Base-by-base conservation (phyloP, 1,140 invertebrate genomes). In the Cotesia typhae region DNA sequence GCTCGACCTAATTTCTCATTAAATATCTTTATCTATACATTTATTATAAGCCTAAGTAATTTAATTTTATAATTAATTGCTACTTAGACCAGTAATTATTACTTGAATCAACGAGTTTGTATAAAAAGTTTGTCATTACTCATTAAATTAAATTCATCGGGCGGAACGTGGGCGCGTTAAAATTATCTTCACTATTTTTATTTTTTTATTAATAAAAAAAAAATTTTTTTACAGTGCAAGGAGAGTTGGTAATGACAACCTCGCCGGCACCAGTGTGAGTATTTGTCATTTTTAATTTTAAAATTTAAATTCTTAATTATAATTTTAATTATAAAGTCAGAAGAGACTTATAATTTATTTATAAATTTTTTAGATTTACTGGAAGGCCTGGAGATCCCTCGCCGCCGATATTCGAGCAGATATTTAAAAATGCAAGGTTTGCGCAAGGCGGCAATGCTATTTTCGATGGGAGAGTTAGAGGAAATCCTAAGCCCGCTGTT, bases 401-500 rank as follows among this genome's bases (percentile, higher is more conserved):
- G 76, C 95, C 96, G 63, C 95, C 96, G 71, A 93, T 96, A 72
- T 98, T 97, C 85, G 95, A 96, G 82, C 94, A 96, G 86, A 95
- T 97, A 79, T 96, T 97, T 84, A 94, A 93, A 85, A 96, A 96
- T 88, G 95, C 95, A 67, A 91, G 95, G 79, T 96, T 98, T 84
- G 95, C 95, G 63, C 95, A 97, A 89, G 96, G 95, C 71, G 94
- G 95, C 38, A 94, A 96, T 85, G 96, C 95, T 35, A 89, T 93
- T 81, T 98, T 99, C 85, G 94, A 98, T 86, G 95, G 98, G 17
- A 91, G 93, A 75, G 91, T 97, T 5, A 91, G 91, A 74, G 98
- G 96, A 68, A 95, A 94, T 86, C 98, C 98, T 7, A 95, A 94
- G 83, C 98, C 98, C 67, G 92, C 92, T 71, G 96, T 99, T 65